Evolutionary conservation across 2,888 invertebrate genomes (phyloP).

Genomic region (Vanessa cardui): DNA sequence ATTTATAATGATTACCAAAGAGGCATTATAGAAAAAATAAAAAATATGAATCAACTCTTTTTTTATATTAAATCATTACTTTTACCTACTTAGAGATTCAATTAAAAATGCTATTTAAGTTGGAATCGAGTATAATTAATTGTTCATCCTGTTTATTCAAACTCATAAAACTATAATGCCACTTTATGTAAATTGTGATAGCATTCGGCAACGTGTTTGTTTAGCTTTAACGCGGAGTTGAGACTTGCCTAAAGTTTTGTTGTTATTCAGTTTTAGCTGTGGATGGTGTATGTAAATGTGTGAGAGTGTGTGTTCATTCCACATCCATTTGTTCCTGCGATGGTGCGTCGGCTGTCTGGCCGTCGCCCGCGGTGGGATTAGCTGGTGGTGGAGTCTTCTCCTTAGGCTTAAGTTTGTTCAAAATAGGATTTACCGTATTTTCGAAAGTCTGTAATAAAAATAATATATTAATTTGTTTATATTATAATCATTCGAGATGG

Average conservation of each 20-base stretch:
- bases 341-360: constrained; percentile 43
- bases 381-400: constrained; percentile 78
- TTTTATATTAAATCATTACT: not conserved
- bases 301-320: constrained; percentile 56
- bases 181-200: not conserved
- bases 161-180: not conserved
- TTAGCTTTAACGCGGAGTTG: not conserved
- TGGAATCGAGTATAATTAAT: not conserved
- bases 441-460: constrained; percentile 81
- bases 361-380: constrained; percentile 47
- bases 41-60: not conserved
- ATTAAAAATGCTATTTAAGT: constrained; percentile 1
- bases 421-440: constrained; percentile 86
- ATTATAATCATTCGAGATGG: no score
- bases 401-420: constrained; percentile 96
- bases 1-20: not conserved
- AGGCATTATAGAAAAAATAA: constrained; percentile 8
- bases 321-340: constrained; percentile 76
- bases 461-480: no score
- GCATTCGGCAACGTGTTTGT: not conserved
- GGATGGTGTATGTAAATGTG: not conserved
- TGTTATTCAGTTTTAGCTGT: constrained; percentile 13
- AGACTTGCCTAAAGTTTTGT: not conserved
- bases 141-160: not conserved
- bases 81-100: constrained; percentile 9